Base-by-base conservation (phyloP, 2,888 invertebrate genomes). In the Epinotia bilunana region DNA sequence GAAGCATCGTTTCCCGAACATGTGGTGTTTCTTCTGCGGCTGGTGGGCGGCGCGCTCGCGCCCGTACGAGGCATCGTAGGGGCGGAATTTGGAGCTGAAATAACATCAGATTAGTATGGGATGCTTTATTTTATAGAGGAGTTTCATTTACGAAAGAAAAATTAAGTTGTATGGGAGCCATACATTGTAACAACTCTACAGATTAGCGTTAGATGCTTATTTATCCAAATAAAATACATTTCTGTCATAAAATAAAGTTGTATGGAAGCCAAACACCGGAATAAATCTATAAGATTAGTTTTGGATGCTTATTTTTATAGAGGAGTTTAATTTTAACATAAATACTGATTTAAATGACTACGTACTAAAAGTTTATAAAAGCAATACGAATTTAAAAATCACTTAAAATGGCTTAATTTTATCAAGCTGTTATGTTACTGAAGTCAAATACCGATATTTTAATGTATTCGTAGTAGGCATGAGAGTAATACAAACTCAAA, bases 1-100 rank as follows among this genome's bases (percentile, higher is more conserved):
- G 83, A 97, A 96, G 90, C 97, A 97, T 80, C 98, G 92, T 88
- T 98, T 98, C 9, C 98, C 98, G 86, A 97, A 98, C 96, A 98
- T 97, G 83, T 98, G 98, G 86, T 98, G 98, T 88, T 98, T 98
- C 93, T 98, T 98, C 90, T 98, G 98, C 0, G 94, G 88, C 16
- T 89, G 90, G 61, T 91, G 92, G 0, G 91, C 81, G 0, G 88
- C 93, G n/a, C 89, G 90, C 79, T 88, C 96, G 81, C 85, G 95
- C 39, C 87, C 95, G 67, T 90, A 93, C 9, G 87, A 83, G 5
- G 82, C 85, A 23, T 93, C 95, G 86, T 97, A 97, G 1, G 97
- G 96, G 72, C 97, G 95, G 86, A 96, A 96, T 87, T 97, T 97
- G 6, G 93, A 94, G 74, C 93, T 94, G 81, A 1, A 74, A 74